Percentiles rank a stretch among this genome's conserved stretches.
Evolutionary conservation across 2,797 vertebrate species (phyloP).

Genomic region (Diplodus sargus): DNA sequence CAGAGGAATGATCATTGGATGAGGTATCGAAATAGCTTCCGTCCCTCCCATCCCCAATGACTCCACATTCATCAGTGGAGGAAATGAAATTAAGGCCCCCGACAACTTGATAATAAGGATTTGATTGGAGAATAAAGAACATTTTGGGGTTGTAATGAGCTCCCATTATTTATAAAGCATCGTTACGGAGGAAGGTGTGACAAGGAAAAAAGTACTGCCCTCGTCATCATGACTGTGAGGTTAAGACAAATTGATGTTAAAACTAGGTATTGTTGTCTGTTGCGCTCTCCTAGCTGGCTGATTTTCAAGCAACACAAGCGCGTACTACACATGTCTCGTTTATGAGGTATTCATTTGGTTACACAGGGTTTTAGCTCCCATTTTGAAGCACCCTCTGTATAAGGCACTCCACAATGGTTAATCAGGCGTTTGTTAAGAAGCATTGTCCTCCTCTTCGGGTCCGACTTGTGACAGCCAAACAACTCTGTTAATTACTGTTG

Average conservation of each 20-base stretch:
- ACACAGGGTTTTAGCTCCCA: slow-evolving; percentile 14
- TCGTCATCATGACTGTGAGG: slow-evolving; percentile 29
- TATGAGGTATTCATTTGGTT: slow-evolving; percentile 26
- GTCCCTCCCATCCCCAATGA: slow-evolving; percentile 62
- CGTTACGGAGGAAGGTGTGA: slow-evolving; percentile 57
- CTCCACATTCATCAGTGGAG: slow-evolving; percentile 78
- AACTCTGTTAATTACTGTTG: slow-evolving; percentile 73
- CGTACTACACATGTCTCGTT: slow-evolving; percentile 36
- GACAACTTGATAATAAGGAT: slow-evolving; percentile 80
- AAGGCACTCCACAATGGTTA: slow-evolving; percentile 48
- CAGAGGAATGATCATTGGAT: slow-evolving; percentile 68
- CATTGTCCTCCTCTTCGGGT: slow-evolving; percentile 49
- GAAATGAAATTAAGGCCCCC: slow-evolving; percentile 76
- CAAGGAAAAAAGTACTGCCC: slow-evolving; percentile 32
- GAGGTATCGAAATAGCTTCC: slow-evolving; percentile 75
- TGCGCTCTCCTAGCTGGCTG: slow-evolving; percentile 3
- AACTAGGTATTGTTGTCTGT: slow-evolving; percentile 24
- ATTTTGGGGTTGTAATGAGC: slow-evolving; percentile 67
- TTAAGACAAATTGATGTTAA: slow-evolving; percentile 31
- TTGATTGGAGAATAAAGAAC: slow-evolving; percentile 72
- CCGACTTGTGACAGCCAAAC: slow-evolving; percentile 68
- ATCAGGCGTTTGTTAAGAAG: slow-evolving; percentile 66
- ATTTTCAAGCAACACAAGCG: slow-evolving; percentile 40
- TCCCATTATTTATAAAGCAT: slow-evolving; percentile 68
- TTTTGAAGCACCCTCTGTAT: slow-evolving; percentile 29